These are phyloP conservation scores for Thecophora atra DNA, from an alignment of 2,888 invertebrate genomes.

Conservation along the genomic window DNA sequence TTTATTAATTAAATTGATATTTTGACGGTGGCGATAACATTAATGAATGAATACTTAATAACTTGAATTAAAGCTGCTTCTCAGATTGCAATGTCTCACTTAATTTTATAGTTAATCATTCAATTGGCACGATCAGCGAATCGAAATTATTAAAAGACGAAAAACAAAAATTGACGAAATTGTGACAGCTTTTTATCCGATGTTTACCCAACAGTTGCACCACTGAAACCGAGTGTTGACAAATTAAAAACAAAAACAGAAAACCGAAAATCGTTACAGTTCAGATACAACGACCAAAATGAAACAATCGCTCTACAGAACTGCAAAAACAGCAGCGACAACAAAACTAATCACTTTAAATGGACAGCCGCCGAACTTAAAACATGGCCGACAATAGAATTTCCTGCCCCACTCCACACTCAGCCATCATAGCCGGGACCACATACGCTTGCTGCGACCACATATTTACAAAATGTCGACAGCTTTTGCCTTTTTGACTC, in stretches of 20 bases:
- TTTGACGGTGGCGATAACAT: constrained; percentile 18
- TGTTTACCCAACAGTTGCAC: background rate
- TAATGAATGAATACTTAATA: constrained; percentile 3
- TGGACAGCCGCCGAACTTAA: background rate
- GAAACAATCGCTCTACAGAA: background rate
- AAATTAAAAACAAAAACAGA: background rate
- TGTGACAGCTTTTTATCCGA: no score
- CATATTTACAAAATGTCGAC: constrained; percentile 3
- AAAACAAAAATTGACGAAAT: no score
- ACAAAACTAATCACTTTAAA: constrained; percentile 4
- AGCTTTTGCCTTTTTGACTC: background rate
- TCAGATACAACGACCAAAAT: background rate
- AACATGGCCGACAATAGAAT: constrained; percentile 6
- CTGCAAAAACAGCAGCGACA: background rate
- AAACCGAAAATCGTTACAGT: background rate
- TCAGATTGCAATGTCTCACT: no score
- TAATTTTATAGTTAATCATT: no score
- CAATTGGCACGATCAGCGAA: no score
- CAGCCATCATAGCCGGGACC: background rate
- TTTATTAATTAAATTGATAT: constrained; percentile 20
- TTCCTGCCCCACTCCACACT: background rate
- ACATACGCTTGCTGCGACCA: background rate
- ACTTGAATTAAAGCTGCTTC: background rate
- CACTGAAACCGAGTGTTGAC: background rate
- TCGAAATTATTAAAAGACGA: no score